Base-by-base conservation (phyloP, 1,140 invertebrate species). In the Bombus sylvicola region DNA sequence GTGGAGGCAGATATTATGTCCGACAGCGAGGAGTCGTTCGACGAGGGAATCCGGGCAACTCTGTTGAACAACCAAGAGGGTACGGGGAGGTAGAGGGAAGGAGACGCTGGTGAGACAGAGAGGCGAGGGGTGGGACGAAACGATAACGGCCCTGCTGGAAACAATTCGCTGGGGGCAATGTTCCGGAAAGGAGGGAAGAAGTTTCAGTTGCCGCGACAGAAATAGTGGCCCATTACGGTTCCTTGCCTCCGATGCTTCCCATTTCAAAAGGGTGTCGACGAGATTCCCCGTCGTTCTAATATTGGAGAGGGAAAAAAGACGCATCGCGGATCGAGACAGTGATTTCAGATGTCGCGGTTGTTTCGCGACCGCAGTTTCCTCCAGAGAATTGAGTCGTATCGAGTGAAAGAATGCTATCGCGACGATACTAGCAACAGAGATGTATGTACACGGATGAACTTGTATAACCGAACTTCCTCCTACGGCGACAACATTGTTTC, bases 81-180 rank as follows among this genome's bases (percentile, higher is more conserved):
- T 53, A 31, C 25, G n/a, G 12, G 6, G 10, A 43, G 47, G 4
- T 53, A 22, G 9, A 22, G 25, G 31, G 62, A 34, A 59, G 15
- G 73, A 31, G 43, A 43, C 15, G 15, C 15, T 47, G 18, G n/a
- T 25, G 25, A 57, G 64, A 87, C 69, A 76, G 57, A 28, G 22
- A 77, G 28, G 66, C 34, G 37, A n/a, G 47, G 3, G 57, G 57
- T 22, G 2, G 69, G 71, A 73, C n/a, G 62, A 78, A 90, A 90
- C 89, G 89, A 90, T 85, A 90, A 90, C 88, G 79, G 74, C 86
- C 57, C 59, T 89, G 69, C 68, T 87, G 87, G 88, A 90, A 90
- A 90, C 88, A 90, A 90, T 90, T 90, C 89, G 89, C 82, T 47
- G 59, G 75, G 80, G 86, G 88, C 89, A 90, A 90, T 90, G 88